phyloP scores from a whole-genome alignment of 2,113 vertebrate species.

The Ancistrus triradiatus region DNA sequence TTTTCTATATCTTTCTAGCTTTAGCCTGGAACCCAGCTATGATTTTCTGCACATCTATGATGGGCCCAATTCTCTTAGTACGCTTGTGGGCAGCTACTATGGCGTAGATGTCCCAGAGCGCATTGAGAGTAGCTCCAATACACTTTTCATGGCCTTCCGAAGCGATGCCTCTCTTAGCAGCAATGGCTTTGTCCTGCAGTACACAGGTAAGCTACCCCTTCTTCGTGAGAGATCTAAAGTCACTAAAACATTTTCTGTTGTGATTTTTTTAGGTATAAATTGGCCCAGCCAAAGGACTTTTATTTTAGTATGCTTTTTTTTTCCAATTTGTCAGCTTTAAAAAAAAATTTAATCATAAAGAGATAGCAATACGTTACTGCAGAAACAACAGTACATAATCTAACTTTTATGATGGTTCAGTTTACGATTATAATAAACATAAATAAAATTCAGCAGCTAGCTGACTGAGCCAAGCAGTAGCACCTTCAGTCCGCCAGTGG shows the following conservation, averaged over 20 bases:
- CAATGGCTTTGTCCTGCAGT: constrained; percentile 88
- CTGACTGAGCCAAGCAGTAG: too few species aligned
- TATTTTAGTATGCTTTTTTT: too few species aligned
- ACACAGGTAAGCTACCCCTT: constrained; percentile 74
- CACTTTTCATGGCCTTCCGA: constrained; percentile 92
- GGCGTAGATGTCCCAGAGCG: constrained; percentile 84
- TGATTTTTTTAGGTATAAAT: neutral
- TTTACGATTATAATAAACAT: too few species aligned
- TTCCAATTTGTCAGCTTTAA: too few species aligned
- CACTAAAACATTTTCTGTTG: neutral
- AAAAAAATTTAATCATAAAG: too few species aligned
- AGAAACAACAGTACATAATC: too few species aligned
- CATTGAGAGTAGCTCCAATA: constrained; percentile 96
- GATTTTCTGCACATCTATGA: constrained; percentile 98
- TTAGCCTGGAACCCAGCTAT: constrained; percentile 94
- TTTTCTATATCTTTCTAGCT: constrained; percentile 66
- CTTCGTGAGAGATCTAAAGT: neutral
- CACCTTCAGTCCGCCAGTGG: too few species aligned
- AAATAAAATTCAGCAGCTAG: too few species aligned
- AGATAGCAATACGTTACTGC: too few species aligned
- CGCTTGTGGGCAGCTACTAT: constrained; percentile 91
- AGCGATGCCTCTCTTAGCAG: constrained; percentile 95
- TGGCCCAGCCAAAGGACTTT: too few species aligned
- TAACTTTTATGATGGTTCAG: too few species aligned
- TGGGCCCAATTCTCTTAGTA: constrained; percentile 87